Evolutionary conservation across 1,140 invertebrate species (phyloP).

Genomic region (Trachymyrmex septentrionalis): DNA sequence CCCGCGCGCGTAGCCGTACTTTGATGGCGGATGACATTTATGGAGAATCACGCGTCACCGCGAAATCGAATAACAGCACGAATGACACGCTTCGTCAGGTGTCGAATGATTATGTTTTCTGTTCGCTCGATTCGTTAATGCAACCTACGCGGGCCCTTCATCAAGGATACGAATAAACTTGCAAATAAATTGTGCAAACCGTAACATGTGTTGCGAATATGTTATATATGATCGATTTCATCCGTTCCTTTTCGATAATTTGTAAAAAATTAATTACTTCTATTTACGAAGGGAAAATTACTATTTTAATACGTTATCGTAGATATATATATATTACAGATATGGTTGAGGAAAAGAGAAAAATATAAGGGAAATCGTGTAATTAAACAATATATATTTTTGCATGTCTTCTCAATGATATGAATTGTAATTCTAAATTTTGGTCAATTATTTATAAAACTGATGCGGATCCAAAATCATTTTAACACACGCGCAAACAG

Average conservation of each 20-base stretch:
- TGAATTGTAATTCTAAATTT: background rate
- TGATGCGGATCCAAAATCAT: background rate
- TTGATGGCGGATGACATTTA: constrained; percentile 44
- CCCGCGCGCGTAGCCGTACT: background rate
- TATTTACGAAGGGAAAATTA: constrained; percentile 20
- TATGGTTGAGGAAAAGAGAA: background rate
- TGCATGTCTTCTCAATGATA: background rate
- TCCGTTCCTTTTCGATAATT: background rate
- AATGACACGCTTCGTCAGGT: constrained; percentile 27
- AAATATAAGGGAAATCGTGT: background rate
- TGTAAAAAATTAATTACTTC: background rate
- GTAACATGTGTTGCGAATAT: background rate
- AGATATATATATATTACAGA: constrained; percentile 18
- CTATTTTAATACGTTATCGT: constrained; percentile 33
- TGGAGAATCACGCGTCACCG: constrained; percentile 46
- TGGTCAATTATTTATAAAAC: background rate
- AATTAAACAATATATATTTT: constrained; percentile 40
- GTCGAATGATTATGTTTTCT: constrained; percentile 48
- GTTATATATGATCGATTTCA: background rate
- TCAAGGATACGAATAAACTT: constrained; percentile 9
- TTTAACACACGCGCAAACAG: background rate
- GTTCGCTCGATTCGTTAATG: constrained; percentile 21
- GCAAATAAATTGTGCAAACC: background rate
- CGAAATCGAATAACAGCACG: constrained; percentile 48
- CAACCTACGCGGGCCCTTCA: background rate